Evolutionary conservation across 2,888 invertebrate genomes (phyloP).

Genomic region (Cerceris ruficornis): DNA sequence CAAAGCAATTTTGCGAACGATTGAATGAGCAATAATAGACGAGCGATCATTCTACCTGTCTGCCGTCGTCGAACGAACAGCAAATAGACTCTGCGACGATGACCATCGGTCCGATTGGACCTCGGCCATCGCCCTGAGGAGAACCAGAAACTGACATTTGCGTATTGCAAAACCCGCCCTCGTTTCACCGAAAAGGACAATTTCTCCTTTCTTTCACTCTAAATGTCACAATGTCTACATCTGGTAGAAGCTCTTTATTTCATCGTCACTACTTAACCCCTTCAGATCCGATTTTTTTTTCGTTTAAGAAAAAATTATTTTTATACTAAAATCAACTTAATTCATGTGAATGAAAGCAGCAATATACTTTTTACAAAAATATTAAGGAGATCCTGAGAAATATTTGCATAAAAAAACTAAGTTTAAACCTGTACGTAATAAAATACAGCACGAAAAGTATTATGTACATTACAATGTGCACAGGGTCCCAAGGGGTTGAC

Average conservation of each 20-base stretch:
- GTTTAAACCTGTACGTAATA: no score
- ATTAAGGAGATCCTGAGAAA: no score
- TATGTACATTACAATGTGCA: no score
- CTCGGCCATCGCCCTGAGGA: constrained; percentile 58
- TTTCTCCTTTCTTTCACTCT: constrained; percentile 26
- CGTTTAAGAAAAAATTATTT: no score
- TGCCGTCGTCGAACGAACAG: constrained; percentile 22
- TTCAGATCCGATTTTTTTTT: no score
- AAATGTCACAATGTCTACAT: neutral
- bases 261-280: no score
- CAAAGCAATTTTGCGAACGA: constrained; percentile 14
- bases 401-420: no score
- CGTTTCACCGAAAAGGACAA: constrained; percentile 42
- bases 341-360: no score
- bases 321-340: no score
- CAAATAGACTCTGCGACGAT: constrained; percentile 32
- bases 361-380: no score
- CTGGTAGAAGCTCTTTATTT: neutral
- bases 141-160: constrained; percentile 56
- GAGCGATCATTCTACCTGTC: constrained; percentile 13
- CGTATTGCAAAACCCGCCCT: constrained; percentile 52
- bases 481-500: no score
- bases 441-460: no score
- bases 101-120: constrained; percentile 61
- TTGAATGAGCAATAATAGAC: constrained; percentile 34